These are phyloP conservation scores for Coelinius sp. DNA, from an alignment of 2,888 invertebrate genomes.

Conservation along the genomic window DNA sequence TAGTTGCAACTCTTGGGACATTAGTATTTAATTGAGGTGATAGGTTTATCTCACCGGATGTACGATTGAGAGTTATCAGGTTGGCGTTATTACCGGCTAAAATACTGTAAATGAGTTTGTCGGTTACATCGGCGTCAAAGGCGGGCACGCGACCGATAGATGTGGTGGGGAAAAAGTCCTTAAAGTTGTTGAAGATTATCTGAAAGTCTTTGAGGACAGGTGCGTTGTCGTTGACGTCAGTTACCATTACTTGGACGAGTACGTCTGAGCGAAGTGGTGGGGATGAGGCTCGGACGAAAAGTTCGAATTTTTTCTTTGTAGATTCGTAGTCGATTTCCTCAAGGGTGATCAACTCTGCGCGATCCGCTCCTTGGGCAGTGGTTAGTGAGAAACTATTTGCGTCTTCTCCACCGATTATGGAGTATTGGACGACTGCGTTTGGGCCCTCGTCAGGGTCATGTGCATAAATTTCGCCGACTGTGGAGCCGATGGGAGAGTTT, in stretches of 20 bases:
- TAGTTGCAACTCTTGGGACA: conserved; percentile 92
- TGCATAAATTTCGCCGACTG: conserved; percentile 91
- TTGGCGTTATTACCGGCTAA: conserved; percentile 95
- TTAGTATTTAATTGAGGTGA: conserved; percentile 96
- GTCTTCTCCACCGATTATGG: conserved; percentile 94
- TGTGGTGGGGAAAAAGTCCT: conserved; percentile 93
- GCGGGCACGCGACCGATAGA: conserved; percentile 94
- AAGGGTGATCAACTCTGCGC: conserved; percentile 90
- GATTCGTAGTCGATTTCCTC: conserved; percentile 97
- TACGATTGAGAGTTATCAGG: conserved; percentile 85
- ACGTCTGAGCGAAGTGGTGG: conserved; percentile 91
- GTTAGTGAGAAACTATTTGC: conserved; percentile 88
- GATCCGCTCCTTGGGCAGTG: conserved; percentile 85
- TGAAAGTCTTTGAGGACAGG: conserved; percentile 93
- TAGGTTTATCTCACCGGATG: conserved; percentile 86
- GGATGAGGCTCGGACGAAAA: conserved; percentile 91
- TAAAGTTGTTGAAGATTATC: conserved; percentile 95
- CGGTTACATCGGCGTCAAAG: conserved; percentile 94
- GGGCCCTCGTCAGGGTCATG: conserved; percentile 93
- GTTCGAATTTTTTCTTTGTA: conserved; percentile 89
- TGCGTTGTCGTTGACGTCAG: conserved; percentile 96
- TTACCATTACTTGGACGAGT: conserved; percentile 88
- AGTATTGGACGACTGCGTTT: conserved; percentile 93
- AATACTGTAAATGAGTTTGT: conserved; percentile 87
- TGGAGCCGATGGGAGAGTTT: conserved; percentile 96